Percentiles rank a stretch among this genome's conserved stretches.
Evolutionary conservation across 2,888 invertebrate species (phyloP).

Genomic region (Heliothis peltigera): DNA sequence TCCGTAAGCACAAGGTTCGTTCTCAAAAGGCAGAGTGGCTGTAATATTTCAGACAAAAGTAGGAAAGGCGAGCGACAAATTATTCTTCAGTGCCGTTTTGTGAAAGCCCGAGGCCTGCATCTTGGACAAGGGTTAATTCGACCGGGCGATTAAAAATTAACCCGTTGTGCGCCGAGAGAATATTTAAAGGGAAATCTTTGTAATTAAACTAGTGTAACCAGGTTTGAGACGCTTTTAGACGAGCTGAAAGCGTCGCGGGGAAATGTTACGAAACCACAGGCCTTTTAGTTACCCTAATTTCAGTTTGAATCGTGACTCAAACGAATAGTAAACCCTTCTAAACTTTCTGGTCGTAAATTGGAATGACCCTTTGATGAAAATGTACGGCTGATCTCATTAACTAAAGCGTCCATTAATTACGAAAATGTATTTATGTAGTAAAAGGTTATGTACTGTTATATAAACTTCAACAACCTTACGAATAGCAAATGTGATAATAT

Average conservation of each 20-base stretch:
- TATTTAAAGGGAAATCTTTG: slow-evolving; percentile 48
- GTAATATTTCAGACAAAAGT: slow-evolving; percentile 40
- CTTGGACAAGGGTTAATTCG: slow-evolving; percentile 55
- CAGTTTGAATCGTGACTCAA: slow-evolving; percentile 26
- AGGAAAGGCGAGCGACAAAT: slow-evolving; percentile 37
- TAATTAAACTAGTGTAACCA: slow-evolving; percentile 52
- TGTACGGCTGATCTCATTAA: neutral
- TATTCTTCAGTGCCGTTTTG: slow-evolving; percentile 49
- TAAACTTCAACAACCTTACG: neutral
- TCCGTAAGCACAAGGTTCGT: slow-evolving; percentile 6
- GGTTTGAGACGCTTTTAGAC: slow-evolving; percentile 48
- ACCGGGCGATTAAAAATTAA: slow-evolving; percentile 56
- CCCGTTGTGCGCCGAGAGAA: slow-evolving; percentile 32
- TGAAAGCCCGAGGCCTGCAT: slow-evolving; percentile 17
- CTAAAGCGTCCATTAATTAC: neutral
- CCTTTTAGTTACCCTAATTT: slow-evolving; percentile 46
- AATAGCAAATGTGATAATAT: too few species aligned
- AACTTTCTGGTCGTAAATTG: slow-evolving; percentile 4
- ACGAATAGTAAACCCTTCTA: slow-evolving; percentile 16
- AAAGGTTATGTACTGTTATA: neutral
- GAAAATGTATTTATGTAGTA: too few species aligned
- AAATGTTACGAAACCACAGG: slow-evolving; percentile 41
- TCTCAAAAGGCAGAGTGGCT: slow-evolving; percentile 1
- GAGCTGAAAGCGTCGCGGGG: slow-evolving; percentile 43
- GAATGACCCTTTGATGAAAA: neutral